Percentiles rank a stretch among this genome's conserved stretches.
These are phyloP conservation scores for Bombyx mandarina DNA, from an alignment of 1,140 invertebrate species.

Conservation along the genomic window DNA sequence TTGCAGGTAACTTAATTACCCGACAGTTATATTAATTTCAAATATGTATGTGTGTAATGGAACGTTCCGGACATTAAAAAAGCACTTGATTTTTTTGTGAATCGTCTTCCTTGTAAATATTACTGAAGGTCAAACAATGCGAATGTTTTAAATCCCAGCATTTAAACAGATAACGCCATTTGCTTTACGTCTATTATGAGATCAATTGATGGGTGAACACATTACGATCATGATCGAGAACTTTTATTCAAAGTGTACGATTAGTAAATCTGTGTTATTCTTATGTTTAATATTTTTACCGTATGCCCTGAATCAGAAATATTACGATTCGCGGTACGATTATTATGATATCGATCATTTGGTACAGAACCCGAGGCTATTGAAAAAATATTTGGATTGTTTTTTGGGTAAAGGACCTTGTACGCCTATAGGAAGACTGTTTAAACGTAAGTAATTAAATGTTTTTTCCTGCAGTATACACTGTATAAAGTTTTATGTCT, in stretches of 20 bases:
- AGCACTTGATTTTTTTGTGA: constrained; percentile 21
- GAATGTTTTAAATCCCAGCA: constrained; percentile 24
- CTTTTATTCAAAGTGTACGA: background rate
- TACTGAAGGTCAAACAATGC: constrained; percentile 24
- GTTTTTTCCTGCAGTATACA: background rate
- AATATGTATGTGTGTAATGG: background rate
- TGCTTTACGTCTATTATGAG: constrained; percentile 9
- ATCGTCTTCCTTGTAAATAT: constrained; percentile 21
- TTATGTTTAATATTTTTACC: constrained; percentile 12
- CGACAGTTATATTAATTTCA: no score
- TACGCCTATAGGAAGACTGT: constrained; percentile 76
- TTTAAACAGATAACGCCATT: constrained; percentile 16
- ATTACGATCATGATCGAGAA: no score
- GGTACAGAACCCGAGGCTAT: constrained; percentile 74
- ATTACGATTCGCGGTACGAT: constrained; percentile 62
- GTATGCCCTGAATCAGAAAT: constrained; percentile 16
- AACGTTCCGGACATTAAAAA: constrained; percentile 12
- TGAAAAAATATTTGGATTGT: constrained; percentile 78
- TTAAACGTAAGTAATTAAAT: constrained; percentile 74
- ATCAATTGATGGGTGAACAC: background rate
- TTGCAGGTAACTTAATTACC: no score
- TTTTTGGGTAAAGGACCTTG: constrained; percentile 77
- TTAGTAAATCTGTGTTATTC: constrained; percentile 2
- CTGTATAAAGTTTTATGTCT: background rate
- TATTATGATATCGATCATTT: constrained; percentile 77